These are phyloP conservation scores for Tonatia bakeri DNA, from an alignment of 2,113 vertebrate species.

Conservation along the genomic window DNA sequence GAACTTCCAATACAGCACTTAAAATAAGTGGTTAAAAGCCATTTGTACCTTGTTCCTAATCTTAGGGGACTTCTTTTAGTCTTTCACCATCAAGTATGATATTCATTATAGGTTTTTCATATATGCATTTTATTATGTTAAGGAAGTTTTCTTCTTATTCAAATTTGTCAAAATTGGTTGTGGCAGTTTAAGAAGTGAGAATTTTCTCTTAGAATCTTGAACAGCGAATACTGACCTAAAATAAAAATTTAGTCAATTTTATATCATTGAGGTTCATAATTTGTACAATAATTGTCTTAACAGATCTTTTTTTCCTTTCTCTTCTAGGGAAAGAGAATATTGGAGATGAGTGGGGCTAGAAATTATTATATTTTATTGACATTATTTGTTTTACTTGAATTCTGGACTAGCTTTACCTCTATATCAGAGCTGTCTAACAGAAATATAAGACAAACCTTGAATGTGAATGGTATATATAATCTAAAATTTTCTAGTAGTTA, in stretches of 20 bases:
- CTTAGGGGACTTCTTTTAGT: not conserved
- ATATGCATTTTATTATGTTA: not conserved
- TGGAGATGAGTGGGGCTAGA: not conserved
- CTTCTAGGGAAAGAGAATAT: not conserved
- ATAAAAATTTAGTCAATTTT: not conserved
- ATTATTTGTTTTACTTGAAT: not conserved
- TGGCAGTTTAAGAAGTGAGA: not conserved
- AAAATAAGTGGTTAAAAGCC: not conserved
- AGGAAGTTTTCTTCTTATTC: not conserved
- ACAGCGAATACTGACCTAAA: not conserved
- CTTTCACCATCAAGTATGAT: not conserved
- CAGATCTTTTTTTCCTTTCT: not conserved
- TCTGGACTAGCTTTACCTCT: not conserved
- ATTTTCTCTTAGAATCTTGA: not conserved
- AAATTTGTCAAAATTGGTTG: not conserved
- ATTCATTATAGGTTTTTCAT: not conserved
- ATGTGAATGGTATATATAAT: not conserved
- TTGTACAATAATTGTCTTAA: not conserved
- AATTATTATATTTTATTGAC: not conserved
- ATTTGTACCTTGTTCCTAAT: not conserved
- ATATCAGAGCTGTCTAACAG: not conserved
- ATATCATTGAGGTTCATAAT: not conserved
- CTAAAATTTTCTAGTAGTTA: constrained; percentile 12
- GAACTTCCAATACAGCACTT: not conserved
- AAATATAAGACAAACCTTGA: not conserved